Percentiles rank a stretch among this genome's conserved stretches.
These are phyloP conservation scores for Lissocephala sabroskyi DNA, from an alignment of 2,888 invertebrate species.

Conservation along the genomic window DNA sequence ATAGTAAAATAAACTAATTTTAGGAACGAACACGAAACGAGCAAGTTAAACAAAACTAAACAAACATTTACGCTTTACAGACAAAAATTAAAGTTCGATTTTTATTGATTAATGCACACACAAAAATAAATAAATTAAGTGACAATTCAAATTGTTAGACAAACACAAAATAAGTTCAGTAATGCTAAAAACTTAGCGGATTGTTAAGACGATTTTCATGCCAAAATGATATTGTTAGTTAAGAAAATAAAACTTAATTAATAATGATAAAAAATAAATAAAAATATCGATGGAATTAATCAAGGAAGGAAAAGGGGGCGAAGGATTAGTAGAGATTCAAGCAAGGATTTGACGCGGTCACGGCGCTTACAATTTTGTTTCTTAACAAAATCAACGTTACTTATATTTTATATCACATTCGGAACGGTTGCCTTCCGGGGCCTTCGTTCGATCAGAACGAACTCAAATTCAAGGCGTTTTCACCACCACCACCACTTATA, in stretches of 20 bases:
- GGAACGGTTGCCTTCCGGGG: no score
- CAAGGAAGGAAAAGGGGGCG: no score
- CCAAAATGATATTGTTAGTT: no score
- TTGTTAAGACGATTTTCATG: background rate
- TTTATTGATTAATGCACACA: conserved; percentile 38
- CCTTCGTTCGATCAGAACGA: conserved; percentile 13
- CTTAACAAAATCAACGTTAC: no score
- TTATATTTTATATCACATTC: conserved; percentile 55
- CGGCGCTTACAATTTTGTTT: no score
- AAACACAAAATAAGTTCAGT: conserved; percentile 3
- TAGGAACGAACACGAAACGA: conserved; percentile 66
- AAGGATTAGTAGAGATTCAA: no score
- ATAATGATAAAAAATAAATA: no score
- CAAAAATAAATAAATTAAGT: conserved; percentile 18
- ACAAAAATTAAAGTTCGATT: conserved; percentile 26
- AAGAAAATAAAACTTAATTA: no score
- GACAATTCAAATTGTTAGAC: conserved; percentile 7
- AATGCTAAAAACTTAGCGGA: background rate
- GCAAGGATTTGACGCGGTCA: no score
- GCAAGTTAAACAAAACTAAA: conserved; percentile 32
- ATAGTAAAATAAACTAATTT: conserved; percentile 22
- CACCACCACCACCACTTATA: conserved; percentile 72
- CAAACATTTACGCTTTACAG: conserved; percentile 40
- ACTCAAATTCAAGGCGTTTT: conserved; percentile 26
- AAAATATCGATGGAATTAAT: no score